A percentile compares a stretch with the other conserved stretches of the same genome.
Evolutionary conservation across 2,888 invertebrate species (phyloP).

Genomic region (Limnephilus marmoratus): DNA sequence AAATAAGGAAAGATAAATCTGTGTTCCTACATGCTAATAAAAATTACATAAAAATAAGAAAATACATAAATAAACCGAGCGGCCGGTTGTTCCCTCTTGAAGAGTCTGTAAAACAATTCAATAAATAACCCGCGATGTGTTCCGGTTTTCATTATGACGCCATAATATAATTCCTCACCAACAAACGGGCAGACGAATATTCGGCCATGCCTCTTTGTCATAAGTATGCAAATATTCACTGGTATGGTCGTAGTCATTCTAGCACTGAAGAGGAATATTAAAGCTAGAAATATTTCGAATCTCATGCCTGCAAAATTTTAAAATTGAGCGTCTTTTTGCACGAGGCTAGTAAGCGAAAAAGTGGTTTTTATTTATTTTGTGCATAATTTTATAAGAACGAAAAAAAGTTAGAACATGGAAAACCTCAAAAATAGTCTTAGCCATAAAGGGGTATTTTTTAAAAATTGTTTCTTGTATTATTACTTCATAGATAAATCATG

Average conservation of each 20-base stretch:
- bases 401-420: no score
- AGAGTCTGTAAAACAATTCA: conserved; percentile 20
- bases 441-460: no score
- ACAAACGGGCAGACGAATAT: background rate
- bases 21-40: background rate
- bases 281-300: no score
- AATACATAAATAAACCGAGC: conserved; percentile 13
- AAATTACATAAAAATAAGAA: background rate
- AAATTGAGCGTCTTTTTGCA: no score
- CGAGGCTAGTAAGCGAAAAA: no score
- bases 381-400: no score
- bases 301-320: no score
- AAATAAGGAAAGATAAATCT: background rate
- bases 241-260: background rate
- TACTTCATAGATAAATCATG: no score
- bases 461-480: no score
- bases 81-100: background rate
- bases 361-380: no score
- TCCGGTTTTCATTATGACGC: conserved; percentile 43
- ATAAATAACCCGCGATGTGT: conserved; percentile 26
- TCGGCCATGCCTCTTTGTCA: background rate
- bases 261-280: background rate
- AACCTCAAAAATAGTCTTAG: no score
- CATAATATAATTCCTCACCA: conserved; percentile 11
- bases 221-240: conserved; percentile 36